Evolutionary conservation across 2,888 invertebrate species (phyloP).

Genomic region (Tortricodes alternella): DNA sequence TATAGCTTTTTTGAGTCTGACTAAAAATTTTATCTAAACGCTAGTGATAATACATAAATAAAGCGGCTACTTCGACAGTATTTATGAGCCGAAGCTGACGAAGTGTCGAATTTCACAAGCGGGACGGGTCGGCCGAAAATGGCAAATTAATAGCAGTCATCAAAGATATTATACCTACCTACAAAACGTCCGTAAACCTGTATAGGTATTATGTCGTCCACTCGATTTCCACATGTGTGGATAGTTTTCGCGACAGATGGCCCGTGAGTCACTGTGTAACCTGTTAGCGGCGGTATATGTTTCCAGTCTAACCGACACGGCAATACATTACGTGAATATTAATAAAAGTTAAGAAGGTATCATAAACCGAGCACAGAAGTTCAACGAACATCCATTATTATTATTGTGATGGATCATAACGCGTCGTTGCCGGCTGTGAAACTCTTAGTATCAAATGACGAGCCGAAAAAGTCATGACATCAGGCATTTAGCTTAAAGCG

Average conservation of each 20-base stretch:
- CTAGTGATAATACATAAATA: constrained; percentile 41
- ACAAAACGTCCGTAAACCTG: constrained; percentile 54
- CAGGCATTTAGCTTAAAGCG: constrained; percentile 43
- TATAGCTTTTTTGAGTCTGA: background rate
- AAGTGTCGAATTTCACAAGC: constrained; percentile 60
- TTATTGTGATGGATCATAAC: constrained; percentile 42
- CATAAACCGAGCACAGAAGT: constrained; percentile 28
- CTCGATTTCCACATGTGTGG: constrained; percentile 69
- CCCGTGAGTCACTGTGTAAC: constrained; percentile 76
- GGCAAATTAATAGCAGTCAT: constrained; percentile 59
- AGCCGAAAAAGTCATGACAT: constrained; percentile 63
- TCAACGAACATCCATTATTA: constrained; percentile 31
- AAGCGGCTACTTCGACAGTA: constrained; percentile 34
- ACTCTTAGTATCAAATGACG: constrained; percentile 50
- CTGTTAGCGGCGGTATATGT: constrained; percentile 60
- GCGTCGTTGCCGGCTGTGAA: constrained; percentile 51
- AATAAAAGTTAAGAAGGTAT: constrained; percentile 30
- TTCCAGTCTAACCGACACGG: constrained; percentile 67
- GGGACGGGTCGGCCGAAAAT: constrained; percentile 55
- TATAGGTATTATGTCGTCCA: constrained; percentile 48
- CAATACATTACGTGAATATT: constrained; percentile 47
- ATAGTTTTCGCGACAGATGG: constrained; percentile 79
- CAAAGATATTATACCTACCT: constrained; percentile 49
- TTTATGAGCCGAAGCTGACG: constrained; percentile 39
- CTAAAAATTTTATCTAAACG: constrained; percentile 26